phyloP scores from a whole-genome alignment of 2,113 vertebrate species.

The Egretta garzetta region DNA sequence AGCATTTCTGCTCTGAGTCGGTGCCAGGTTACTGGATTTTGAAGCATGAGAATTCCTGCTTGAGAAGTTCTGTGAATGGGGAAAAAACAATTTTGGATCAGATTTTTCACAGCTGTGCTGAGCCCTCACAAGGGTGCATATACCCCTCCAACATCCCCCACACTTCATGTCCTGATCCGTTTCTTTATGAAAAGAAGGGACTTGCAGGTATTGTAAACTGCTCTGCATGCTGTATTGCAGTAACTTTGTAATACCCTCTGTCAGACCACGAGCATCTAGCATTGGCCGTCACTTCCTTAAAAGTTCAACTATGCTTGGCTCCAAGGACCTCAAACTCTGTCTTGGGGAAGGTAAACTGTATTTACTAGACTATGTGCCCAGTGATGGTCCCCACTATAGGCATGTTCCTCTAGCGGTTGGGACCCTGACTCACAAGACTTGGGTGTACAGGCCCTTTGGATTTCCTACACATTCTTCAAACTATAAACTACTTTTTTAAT shows the following conservation, averaged over 20 bases:
- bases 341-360: background rate
- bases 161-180: no score
- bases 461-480: background rate
- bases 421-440: background rate
- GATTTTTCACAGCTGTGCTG: background rate
- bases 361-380: background rate
- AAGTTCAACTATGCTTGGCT: background rate
- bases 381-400: background rate
- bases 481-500: background rate
- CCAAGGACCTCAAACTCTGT: background rate
- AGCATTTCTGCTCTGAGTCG: background rate
- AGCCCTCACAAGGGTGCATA: background rate
- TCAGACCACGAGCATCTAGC: background rate
- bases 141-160: background rate
- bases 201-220: background rate
- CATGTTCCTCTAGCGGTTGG: background rate
- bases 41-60: background rate
- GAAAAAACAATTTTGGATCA: background rate
- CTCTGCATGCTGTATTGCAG: background rate
- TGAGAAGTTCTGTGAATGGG: background rate
- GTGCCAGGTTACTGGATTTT: background rate
- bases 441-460: background rate
- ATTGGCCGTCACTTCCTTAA: background rate
- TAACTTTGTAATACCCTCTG: background rate
- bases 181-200: background rate